Evolutionary conservation across 2,797 vertebrate species (phyloP).

Genomic region (Etheostoma perlongum): DNA sequence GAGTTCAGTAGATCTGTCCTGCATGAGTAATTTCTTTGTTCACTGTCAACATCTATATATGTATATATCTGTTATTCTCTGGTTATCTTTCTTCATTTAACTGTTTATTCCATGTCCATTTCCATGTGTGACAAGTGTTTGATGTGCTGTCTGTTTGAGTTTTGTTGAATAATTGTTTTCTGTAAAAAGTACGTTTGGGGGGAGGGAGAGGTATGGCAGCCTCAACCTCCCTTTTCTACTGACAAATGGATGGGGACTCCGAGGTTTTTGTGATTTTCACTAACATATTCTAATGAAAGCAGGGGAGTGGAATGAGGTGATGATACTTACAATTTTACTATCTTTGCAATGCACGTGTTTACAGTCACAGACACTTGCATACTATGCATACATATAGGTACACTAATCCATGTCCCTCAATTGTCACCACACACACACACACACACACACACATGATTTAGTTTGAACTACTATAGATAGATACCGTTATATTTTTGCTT

Average conservation of each 20-base stretch:
- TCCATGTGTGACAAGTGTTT: conserved; percentile 43
- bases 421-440: not conserved
- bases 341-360: not conserved
- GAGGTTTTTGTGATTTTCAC: conserved; percentile 56
- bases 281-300: conserved; percentile 59
- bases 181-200: conserved; percentile 21
- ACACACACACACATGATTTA: not conserved
- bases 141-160: conserved; percentile 8
- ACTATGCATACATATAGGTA: not conserved
- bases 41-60: conserved; percentile 7
- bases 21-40: conserved; percentile 73
- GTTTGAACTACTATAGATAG: conserved; percentile 1
- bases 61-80: conserved; percentile 12
- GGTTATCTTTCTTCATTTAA: conserved; percentile 35
- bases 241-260: conserved; percentile 30
- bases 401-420: not conserved
- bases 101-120: conserved; percentile 31
- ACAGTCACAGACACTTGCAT: not conserved
- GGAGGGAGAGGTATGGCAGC: conserved; percentile 17
- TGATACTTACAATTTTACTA: not conserved
- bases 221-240: conserved; percentile 27
- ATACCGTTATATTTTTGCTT: not conserved
- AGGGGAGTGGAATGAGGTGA: conserved; percentile 35
- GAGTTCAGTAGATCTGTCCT: conserved; percentile 86
- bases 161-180: conserved; percentile 29